Evolutionary conservation across 1,140 invertebrate species (phyloP).

Genomic region (Drosophila serrata): DNA sequence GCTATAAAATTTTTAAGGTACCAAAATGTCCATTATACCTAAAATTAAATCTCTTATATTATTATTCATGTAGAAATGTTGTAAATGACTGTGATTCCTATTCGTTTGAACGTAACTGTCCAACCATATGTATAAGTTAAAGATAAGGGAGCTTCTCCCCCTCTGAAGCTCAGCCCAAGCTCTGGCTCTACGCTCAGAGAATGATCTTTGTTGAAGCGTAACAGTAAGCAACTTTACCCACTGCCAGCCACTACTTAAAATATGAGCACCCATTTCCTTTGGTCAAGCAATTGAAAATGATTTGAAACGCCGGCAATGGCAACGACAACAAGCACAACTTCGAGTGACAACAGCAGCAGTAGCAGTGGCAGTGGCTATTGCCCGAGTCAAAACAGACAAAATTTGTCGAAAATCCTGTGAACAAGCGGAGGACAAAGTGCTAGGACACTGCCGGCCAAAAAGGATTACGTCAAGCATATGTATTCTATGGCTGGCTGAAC

Average conservation of each 20-base stretch:
- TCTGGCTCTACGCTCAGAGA: neutral
- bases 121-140: conserved; percentile 15
- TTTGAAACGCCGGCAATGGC: conserved; percentile 41
- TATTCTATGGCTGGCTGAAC: conserved; percentile 68
- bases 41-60: neutral
- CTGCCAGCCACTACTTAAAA: conserved; percentile 74
- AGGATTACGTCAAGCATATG: conserved; percentile 83
- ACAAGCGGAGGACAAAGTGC: conserved; percentile 79
- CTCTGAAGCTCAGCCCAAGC: neutral
- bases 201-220: conserved; percentile 72
- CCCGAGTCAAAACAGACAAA: conserved; percentile 77
- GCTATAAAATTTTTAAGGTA: no score
- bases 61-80: neutral
- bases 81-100: neutral
- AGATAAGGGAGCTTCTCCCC: conserved; percentile 9
- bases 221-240: conserved; percentile 70
- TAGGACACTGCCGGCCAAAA: conserved; percentile 70
- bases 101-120: neutral
- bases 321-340: conserved; percentile 17
- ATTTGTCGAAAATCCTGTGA: conserved; percentile 82
- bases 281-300: conserved; percentile 82
- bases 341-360: conserved; percentile 32
- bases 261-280: conserved; percentile 79
- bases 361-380: conserved; percentile 19
- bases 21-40: no score